Evolutionary conservation across 2,113 vertebrate species (phyloP), one percentile per base, ranked within the genome.

Genomic region (Ailuropoda melanoleuca): DNA sequence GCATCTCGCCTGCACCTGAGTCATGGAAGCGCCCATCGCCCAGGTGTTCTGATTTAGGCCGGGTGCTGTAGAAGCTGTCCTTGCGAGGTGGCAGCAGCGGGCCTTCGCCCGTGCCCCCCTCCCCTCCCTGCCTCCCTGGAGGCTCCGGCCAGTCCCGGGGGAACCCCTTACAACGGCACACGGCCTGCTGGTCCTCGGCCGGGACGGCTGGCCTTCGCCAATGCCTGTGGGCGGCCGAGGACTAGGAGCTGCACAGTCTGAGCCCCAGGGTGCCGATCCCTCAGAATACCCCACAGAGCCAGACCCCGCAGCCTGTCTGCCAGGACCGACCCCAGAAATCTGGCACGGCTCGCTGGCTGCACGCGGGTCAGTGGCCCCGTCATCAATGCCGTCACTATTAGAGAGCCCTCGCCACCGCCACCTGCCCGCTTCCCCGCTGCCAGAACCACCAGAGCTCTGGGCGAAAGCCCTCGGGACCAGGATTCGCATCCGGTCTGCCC

Each of bases 341-440:
- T 97, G 80, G 75, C 15, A 1, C 34, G 3, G n/a, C 50, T 87
- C 4, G 14, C 64, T 4, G 1, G 55, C 68, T 21, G 34, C 77
- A 55, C 2, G 7, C 50, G 0, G 50, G 56, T 81, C 50, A 74
- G 48, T 5, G 72, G 46, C 37, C 70, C 58, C 81, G 88, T 97
- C 95, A 80, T 90, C 78, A 26, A 75, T 43, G 46, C 84, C 60
- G 87, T 93, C 97, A 91, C 95, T 93, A 78, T 97, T 70, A 93
- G 95, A 50, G 46, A 66, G 50, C 56, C 24, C 60, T 78, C 21
- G 26, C 58, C 86, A 7, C 17, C 0, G 37, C 50, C 80, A n/a
- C 92, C 87, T 55, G 90, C 24, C 46, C 3, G 26, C 82, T 60
- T 14, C 84, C 92, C 94, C n/a, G 78, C 53, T 10, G 60, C 68